Evolutionary conservation across 1,140 invertebrate genomes (phyloP).

Genomic region (Pachypsylla venusta): DNA sequence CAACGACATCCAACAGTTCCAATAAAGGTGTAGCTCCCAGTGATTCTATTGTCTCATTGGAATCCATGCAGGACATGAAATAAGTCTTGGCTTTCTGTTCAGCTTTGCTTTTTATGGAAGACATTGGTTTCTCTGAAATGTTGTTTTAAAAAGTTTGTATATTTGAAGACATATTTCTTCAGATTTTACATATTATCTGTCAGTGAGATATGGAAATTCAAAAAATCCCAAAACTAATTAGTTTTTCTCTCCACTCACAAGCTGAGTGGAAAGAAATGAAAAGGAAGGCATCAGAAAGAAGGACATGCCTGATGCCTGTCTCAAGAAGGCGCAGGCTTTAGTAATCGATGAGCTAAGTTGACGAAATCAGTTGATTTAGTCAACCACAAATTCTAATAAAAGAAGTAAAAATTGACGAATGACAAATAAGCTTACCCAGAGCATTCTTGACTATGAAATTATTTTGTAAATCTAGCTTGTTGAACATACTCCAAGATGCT

Average conservation of each 20-base stretch:
- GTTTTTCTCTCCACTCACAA: too few species aligned
- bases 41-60: slow-evolving; percentile 76
- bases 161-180: too few species aligned
- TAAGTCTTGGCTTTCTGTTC: slow-evolving; percentile 81
- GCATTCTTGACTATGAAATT: slow-evolving; percentile 82
- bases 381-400: not conserved
- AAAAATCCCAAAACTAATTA: too few species aligned
- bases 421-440: slow-evolving; percentile 42
- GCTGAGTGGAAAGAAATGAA: too few species aligned
- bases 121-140: slow-evolving; percentile 38
- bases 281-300: too few species aligned
- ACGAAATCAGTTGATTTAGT: too few species aligned
- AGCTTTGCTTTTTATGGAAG: slow-evolving; percentile 51
- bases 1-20: slow-evolving; percentile 51
- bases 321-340: too few species aligned
- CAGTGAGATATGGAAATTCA: too few species aligned
- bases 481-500: slow-evolving; percentile 89
- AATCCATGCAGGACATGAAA: slow-evolving; percentile 85
- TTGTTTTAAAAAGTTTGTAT: too few species aligned
- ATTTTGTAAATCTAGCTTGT: slow-evolving; percentile 82
- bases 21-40: slow-evolving; percentile 65
- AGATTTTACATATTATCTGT: too few species aligned
- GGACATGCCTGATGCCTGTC: too few species aligned
- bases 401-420: slow-evolving; percentile 14
- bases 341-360: too few species aligned